Conservation (phyloP, 2,113 vertebrate genomes). For the Piprites chloris region DNA sequence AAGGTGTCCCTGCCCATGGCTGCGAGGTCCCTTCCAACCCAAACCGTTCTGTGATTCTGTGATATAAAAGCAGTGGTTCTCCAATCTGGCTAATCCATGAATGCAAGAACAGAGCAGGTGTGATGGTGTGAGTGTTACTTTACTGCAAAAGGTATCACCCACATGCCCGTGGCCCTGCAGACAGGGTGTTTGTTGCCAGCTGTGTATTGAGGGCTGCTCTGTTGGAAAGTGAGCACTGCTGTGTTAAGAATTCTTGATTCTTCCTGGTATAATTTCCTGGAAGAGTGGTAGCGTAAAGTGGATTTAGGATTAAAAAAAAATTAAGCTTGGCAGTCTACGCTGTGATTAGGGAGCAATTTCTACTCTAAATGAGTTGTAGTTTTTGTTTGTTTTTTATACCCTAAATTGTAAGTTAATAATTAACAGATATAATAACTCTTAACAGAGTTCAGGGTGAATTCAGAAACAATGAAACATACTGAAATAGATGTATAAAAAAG, state of each 20-base stretch:
- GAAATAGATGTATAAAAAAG: background rate
- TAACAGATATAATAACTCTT: too few species aligned
- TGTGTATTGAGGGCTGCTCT: background rate
- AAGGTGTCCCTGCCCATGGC: background rate
- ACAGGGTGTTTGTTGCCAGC: background rate
- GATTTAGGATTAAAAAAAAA: background rate
- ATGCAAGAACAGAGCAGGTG: background rate
- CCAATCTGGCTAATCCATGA: background rate
- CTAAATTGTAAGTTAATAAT: background rate
- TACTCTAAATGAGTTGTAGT: background rate
- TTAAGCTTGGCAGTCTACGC: background rate
- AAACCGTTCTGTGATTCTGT: rapidly evolving
- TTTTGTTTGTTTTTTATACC: background rate
- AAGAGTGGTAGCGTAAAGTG: background rate
- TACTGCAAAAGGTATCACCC: background rate
- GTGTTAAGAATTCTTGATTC: background rate
- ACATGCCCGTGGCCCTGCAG: background rate
- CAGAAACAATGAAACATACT: background rate
- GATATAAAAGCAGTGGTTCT: background rate
- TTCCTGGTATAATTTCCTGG: background rate
- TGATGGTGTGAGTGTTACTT: rapidly evolving
- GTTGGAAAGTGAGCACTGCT: background rate
- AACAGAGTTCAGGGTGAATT: background rate
- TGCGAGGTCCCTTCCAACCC: background rate
- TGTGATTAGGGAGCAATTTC: background rate